phyloP scores from a whole-genome alignment of 2,113 vertebrate genomes.

The Dolichotis patagonum region DNA sequence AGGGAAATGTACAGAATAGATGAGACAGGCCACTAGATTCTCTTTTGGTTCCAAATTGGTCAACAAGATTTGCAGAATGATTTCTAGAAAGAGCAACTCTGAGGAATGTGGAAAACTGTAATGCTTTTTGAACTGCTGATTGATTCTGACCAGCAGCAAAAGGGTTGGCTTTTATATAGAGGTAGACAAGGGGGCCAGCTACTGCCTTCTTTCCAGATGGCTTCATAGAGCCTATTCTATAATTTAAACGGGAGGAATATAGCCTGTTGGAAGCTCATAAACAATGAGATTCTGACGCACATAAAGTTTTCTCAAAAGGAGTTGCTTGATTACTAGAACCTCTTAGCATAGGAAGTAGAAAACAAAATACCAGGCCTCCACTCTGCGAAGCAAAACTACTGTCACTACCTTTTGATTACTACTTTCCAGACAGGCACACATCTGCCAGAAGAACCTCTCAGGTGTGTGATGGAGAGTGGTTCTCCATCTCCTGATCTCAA shows the following conservation, averaged over 20 bases:
- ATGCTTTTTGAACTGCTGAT: constrained; percentile 42
- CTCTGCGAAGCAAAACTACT: constrained; percentile 21
- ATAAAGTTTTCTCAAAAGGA: constrained; percentile 30
- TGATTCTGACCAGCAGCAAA: constrained; percentile 61
- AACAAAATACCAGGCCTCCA: background rate
- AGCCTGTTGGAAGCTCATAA: constrained; percentile 56
- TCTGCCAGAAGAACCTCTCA: background rate
- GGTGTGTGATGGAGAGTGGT: background rate
- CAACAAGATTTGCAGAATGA: constrained; percentile 38
- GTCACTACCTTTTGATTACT: background rate
- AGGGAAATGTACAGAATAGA: constrained; percentile 62
- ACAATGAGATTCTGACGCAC: background rate
- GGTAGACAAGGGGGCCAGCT: constrained; percentile 47
- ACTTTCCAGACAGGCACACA: background rate
- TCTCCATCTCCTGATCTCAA: background rate
- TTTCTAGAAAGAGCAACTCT: constrained; percentile 48
- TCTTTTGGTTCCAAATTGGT: constrained; percentile 36
- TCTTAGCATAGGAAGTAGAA: constrained; percentile 35
- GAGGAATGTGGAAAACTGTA: constrained; percentile 41
- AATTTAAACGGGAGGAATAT: constrained; percentile 66
- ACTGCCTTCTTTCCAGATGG: constrained; percentile 31
- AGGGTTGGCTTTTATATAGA: background rate
- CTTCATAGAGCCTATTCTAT: constrained; percentile 49
- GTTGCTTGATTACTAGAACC: background rate
- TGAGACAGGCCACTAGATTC: background rate